phyloP scores from a whole-genome alignment of 1,140 invertebrate genomes.

The Homarus americanus region DNA sequence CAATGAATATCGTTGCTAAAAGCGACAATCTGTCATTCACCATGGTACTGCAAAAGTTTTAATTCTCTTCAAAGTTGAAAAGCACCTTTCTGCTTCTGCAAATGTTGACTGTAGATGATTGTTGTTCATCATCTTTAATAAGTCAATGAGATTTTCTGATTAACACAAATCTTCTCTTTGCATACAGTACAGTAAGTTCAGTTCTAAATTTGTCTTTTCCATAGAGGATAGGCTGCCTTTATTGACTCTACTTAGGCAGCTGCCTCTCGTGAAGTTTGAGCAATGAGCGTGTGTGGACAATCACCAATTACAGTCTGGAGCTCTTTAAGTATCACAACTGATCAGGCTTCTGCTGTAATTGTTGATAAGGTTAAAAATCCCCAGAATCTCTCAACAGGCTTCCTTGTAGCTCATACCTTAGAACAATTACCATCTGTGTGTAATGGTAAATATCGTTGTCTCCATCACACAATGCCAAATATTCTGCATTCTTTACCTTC shows the following conservation, averaged over 20 bases:
- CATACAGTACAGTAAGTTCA: no score
- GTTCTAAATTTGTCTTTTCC: not conserved
- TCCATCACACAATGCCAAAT: slow-evolving; percentile 60
- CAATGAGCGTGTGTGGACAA: slow-evolving; percentile 24
- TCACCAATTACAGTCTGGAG: no score
- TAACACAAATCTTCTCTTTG: slow-evolving; percentile 55
- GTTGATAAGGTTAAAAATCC: slow-evolving; percentile 4
- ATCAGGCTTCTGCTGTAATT: not conserved
- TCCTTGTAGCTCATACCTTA: no score
- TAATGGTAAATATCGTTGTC: slow-evolving; percentile 34
- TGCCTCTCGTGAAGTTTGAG: slow-evolving; percentile 23
- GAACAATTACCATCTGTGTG: slow-evolving; percentile 38
- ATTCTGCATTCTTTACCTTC: no score
- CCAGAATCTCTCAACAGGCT: slow-evolving; percentile 67
- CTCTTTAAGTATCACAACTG: not conserved
- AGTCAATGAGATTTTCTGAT: slow-evolving; percentile 36
- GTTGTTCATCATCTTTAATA: slow-evolving; percentile 34
- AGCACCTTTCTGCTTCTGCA: slow-evolving; percentile 31
- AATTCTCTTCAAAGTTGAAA: slow-evolving; percentile 40
- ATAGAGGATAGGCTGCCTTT: not conserved
- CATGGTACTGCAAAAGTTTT: slow-evolving; percentile 37
- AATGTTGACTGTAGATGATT: not conserved
- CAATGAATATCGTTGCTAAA: slow-evolving; percentile 51
- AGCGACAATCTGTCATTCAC: slow-evolving; percentile 9
- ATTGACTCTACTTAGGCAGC: not conserved